These are phyloP conservation scores for Mesoclemmys tuberculata DNA, from an alignment of 2,113 vertebrate species.

Conservation along the genomic window DNA sequence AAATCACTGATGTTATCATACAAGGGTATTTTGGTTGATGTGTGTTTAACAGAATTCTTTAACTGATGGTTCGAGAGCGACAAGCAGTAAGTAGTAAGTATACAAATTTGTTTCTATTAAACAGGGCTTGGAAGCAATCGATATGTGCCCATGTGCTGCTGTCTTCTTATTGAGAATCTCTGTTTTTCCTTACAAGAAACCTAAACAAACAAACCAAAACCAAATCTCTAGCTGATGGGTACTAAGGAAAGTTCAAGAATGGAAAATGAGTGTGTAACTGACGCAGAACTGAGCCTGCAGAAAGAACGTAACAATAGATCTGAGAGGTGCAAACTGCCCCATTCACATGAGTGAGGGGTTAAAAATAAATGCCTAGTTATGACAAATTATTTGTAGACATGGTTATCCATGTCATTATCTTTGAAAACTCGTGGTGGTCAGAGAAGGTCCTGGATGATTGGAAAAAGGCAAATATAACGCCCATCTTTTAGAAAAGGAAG, in stretches of 20 bases:
- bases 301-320: background rate
- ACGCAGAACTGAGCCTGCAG: background rate
- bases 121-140: background rate
- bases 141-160: background rate
- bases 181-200: background rate
- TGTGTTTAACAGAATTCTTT: background rate
- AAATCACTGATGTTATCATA: background rate
- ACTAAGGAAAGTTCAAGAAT: accelerated
- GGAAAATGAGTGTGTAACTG: background rate
- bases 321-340: background rate
- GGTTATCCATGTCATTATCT: background rate
- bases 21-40: background rate
- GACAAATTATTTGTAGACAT: background rate
- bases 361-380: background rate
- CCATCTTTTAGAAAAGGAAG: no score
- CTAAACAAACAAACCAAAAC: background rate
- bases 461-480: no score
- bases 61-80: background rate
- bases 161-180: background rate
- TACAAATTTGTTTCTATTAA: background rate
- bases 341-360: background rate
- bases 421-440: no score
- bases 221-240: background rate
- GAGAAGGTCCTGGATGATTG: no score
- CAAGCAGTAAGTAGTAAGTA: background rate